Evolutionary conservation across 2,113 vertebrate species (phyloP).

Genomic region (Poecile atricapillus): DNA sequence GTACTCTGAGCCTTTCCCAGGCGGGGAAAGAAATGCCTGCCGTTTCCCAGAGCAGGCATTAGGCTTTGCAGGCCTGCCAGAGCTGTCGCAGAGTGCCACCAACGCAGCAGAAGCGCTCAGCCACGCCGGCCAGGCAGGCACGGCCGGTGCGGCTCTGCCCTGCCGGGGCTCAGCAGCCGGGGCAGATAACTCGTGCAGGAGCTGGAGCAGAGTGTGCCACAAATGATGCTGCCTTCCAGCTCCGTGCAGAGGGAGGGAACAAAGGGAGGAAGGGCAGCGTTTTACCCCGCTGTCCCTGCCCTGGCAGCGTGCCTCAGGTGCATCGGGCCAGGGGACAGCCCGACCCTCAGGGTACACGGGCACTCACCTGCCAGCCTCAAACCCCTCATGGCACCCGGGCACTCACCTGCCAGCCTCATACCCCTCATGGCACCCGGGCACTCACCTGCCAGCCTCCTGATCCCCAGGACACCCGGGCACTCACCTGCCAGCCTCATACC

Average conservation of each 20-base stretch:
- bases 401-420: too few relatives aligned
- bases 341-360: too few relatives aligned
- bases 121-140: fast-evolving
- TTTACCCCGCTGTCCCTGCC: not conserved
- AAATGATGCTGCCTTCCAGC: not conserved
- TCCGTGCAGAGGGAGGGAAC: fast-evolving
- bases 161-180: not conserved
- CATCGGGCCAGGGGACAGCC: fast-evolving
- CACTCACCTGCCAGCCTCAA: too few relatives aligned
- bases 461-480: too few relatives aligned
- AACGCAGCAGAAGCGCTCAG: not conserved
- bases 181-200: fast-evolving
- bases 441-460: too few relatives aligned
- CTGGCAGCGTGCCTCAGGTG: not conserved
- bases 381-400: too few relatives aligned
- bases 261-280: not conserved
- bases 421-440: too few relatives aligned
- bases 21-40: not conserved
- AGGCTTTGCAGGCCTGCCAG: not conserved
- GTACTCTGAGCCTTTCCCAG: not conserved
- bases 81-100: fast-evolving
- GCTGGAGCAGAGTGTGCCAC: not conserved
- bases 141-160: fast-evolving
- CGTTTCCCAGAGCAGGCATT: not conserved
- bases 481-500: too few relatives aligned